A percentile compares a stretch with the other conserved stretches of the same genome.
phyloP scores from a whole-genome alignment of 2,888 invertebrate species.

The Acronicta psi region DNA sequence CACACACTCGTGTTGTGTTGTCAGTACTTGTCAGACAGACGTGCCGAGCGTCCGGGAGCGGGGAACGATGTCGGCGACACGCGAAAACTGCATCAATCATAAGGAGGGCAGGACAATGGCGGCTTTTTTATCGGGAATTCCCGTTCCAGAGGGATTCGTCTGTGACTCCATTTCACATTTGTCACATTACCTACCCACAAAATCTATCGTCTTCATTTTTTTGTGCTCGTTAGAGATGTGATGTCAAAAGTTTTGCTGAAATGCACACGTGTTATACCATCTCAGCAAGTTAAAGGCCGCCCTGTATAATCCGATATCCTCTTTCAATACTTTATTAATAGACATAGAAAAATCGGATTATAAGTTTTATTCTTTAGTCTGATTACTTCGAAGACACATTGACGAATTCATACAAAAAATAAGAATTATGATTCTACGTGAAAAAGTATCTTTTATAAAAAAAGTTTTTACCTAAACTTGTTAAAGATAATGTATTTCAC shows the following conservation, averaged over 20 bases:
- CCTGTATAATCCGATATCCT: slow-evolving; percentile 12
- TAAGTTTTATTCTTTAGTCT: too few species aligned
- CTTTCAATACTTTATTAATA: neutral
- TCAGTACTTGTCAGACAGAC: slow-evolving; percentile 53
- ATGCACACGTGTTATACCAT: slow-evolving; percentile 35
- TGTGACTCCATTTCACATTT: slow-evolving; percentile 69
- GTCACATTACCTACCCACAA: slow-evolving; percentile 64
- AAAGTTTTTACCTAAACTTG: too few species aligned
- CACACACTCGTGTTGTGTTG: slow-evolving; percentile 46
- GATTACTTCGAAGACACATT: too few species aligned
- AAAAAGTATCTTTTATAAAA: too few species aligned
- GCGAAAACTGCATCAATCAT: slow-evolving; percentile 81
- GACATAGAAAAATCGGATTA: neutral
- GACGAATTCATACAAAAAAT: too few species aligned
- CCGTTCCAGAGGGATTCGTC: slow-evolving; percentile 64
- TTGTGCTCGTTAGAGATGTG: slow-evolving; percentile 47
- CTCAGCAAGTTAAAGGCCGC: slow-evolving; percentile 16
- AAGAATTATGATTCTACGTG: too few species aligned
- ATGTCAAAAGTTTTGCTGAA: slow-evolving; percentile 47
- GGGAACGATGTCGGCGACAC: slow-evolving; percentile 67
- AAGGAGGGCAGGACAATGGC: slow-evolving; percentile 71
- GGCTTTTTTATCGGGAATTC: slow-evolving; percentile 71
- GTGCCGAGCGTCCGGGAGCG: slow-evolving; percentile 49
- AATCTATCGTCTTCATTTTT: slow-evolving; percentile 44
- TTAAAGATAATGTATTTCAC: too few species aligned